Evolutionary conservation across 2,797 vertebrate genomes (phyloP), one percentile per base, ranked within the genome.

Genomic region (Agapornis canus): DNA sequence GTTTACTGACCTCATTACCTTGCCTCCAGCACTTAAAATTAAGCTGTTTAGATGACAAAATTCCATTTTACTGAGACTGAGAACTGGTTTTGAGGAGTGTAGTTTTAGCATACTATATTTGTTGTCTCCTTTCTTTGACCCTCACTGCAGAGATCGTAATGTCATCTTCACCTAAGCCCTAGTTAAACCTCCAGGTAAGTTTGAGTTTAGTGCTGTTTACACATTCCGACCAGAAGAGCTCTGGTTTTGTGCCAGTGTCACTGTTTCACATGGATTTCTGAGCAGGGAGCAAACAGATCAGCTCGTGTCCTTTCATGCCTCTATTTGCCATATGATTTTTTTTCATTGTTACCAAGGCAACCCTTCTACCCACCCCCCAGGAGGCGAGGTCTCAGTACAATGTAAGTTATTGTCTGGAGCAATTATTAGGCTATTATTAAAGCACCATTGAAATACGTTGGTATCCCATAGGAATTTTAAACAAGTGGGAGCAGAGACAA

Each of bases 391-490:
- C 89, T 92, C 69, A 56, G 23, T 94, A 92, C 87, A 94, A 91
- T 96, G 82, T 78, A 87, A 91, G 87, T 94, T 92, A 95, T 95
- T 96, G 87, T 96, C 91, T 94, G 80, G 60, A 92, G 80, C 87
- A 82, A 94, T 96, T 96, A 94, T 95, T 95, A 95, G 92, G 87
- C 94, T 94, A 65, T 96, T 96, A 95, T 94, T 96, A 94, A 94
- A 94, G 79, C 77, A 56, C 89, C 54, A 2, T 52, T 95, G 94
- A 93, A 90, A 93, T 56, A 27, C 64, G 89, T 80, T 68, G 27
- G 91, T 73, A 89, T 91, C 89, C 91, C 7, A 0, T 19, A 93
- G 96, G 94, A 94, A 96, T 96, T 91, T 94, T 49, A 92, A 94
- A 40, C 69, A 45, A 94, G 94, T 81, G 87, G 85, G 85, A 92